Base-by-base conservation (phyloP, 2,797 vertebrate genomes). In the Hipposideros larvatus region DNA sequence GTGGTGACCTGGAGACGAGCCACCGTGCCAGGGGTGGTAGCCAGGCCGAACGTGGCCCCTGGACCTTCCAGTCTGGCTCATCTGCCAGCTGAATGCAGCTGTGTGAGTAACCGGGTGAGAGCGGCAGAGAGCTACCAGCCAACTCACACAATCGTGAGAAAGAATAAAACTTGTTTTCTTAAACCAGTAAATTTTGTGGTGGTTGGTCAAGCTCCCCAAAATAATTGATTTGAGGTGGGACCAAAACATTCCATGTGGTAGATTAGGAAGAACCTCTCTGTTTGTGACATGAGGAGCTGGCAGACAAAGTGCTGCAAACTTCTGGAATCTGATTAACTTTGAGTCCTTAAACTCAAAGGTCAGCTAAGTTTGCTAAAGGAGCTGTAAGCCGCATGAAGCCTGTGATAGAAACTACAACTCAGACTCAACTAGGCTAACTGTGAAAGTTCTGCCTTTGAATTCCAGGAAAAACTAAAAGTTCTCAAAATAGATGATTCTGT, bases 1-100 rank as follows among this genome's bases (percentile, higher is more conserved):
- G 68, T 2, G 3, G 31, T 19, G 43, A 61, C 21, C 0, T 11
- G 46, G 68, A 71, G 61, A 13, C 26, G 18, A 37, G 11, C 14
- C 16, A 46, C 14, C 7, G 15, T 34, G 11, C 18, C 26, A 63
- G 7, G 43, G 13, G 21, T 19, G 61, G 48, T 11, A 48, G 53
- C 41, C 22, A 21, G 48, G 7, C 28, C 0, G 0, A 28, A 22
- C 0, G 9, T 11, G 13, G 59, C 24, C 21, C 19, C n/a, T 43
- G 16, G 19, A 14, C 68, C 19, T 11, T 14, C 19, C 4, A 6
- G 6, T 15, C 13, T 18, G 16, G 11, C 37, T 63, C 18, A 5
- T 11, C 31, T 83, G 21, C 74, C 1, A 10, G n/a, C 26, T 66
- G 34, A 31, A 57, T 15, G 15, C 46, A 46, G 37, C 48, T 16